Conservation (phyloP, 1,140 invertebrate genomes). For the Halyomorpha halys region DNA sequence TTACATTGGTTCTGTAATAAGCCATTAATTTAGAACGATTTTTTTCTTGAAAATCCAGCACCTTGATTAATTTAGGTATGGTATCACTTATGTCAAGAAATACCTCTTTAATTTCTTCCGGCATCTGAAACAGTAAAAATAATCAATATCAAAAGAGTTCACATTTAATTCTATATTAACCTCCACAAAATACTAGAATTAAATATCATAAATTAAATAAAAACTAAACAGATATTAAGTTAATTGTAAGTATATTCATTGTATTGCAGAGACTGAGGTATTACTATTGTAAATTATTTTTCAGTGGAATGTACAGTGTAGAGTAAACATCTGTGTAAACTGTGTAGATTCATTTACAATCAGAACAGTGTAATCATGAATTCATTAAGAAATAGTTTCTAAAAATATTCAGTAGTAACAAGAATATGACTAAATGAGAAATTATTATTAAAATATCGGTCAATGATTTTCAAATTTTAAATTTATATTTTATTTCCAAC, state of each 20-base stretch:
- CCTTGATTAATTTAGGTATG: constrained; percentile 1
- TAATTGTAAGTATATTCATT: neutral
- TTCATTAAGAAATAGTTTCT: too few species aligned
- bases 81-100: constrained; percentile 14
- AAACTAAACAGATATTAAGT: neutral
- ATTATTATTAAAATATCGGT: too few species aligned
- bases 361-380: too few species aligned
- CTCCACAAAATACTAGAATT: neutral
- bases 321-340: too few species aligned
- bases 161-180: neutral
- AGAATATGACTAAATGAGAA: too few species aligned
- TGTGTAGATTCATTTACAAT: too few species aligned
- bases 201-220: neutral
- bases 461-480: too few species aligned
- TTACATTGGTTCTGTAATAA: constrained; percentile 11
- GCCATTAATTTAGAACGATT: constrained; percentile 10
- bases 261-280: too few species aligned
- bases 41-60: constrained; percentile 10
- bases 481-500: too few species aligned
- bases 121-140: constrained; percentile 17
- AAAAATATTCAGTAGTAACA: too few species aligned
- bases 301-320: too few species aligned
- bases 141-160: neutral
- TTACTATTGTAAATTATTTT: too few species aligned
- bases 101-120: constrained; percentile 19